Evolutionary conservation across 2,797 vertebrate species (phyloP), one percentile per base, ranked within the genome.

Genomic region (Salarias fasciatus): DNA sequence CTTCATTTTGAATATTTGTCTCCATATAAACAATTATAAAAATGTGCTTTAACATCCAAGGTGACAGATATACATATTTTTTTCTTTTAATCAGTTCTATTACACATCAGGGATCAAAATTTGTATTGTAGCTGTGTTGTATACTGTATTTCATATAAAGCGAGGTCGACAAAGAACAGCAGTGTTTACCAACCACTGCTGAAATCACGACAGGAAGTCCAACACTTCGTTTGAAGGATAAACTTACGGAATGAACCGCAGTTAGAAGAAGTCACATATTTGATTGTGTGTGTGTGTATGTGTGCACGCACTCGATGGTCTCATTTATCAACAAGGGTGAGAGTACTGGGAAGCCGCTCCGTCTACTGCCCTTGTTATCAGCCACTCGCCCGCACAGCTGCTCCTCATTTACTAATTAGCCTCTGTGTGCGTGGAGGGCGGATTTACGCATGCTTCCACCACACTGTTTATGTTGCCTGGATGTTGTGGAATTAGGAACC

Each of bases 331-430:
- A 29, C 11, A 15, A 13, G 29, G 45, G 59, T 33, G 53, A 52
- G 28, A 5, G 33, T 33, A 33, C 33, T 28, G 15, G 52, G 29
- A 41, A 36, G 10, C 24, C 12, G 13, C 57, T 69, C 38, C 41
- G 24, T 44, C 51, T 15, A 47, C 52, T n/a, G 35, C 43, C 43
- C 55, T 59, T 36, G 53, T 71, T 65, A 71, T 70, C 63, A 62
- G 15, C 42, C 45, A 48, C 48, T 72, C 35, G 33, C 54, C 58
- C 51, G 54, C 69, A 70, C 75, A 79, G 57, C 75, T 69, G 69
- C 54, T 49, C 53, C 59, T 72, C 61, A 69, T 75, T 70, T 61
- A 42, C 55, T 68, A 73, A 82, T 61, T 65, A 67, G 36, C 44
- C 24, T 74, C 43, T 60, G 48, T 48, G 47, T 52, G 45, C 55